These are phyloP conservation scores for Drosophila nikananu DNA, from an alignment of 1,140 invertebrate species.

Conservation along the genomic window DNA sequence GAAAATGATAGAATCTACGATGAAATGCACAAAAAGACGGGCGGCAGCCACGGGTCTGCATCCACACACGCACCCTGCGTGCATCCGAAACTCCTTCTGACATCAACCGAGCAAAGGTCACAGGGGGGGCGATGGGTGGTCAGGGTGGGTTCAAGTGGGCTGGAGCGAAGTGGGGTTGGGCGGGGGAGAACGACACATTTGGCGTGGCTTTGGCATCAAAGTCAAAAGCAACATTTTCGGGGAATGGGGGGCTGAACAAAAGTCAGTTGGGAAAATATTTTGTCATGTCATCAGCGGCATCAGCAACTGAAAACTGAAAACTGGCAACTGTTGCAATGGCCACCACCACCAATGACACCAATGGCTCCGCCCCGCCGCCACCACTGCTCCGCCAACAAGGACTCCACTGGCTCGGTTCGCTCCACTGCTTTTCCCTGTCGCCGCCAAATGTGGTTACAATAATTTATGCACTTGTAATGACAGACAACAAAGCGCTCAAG, in stretches of 20 bases:
- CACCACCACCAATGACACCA: conserved; percentile 22
- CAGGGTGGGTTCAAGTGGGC: neutral
- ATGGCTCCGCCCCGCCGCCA: conserved; percentile 31
- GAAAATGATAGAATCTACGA: conserved; percentile 82
- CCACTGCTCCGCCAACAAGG: conserved; percentile 23
- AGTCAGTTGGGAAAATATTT: conserved; percentile 79
- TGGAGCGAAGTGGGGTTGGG: neutral
- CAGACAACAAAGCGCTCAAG: conserved; percentile 82
- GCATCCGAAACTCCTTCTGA: conserved; percentile 41
- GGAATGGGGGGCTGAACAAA: conserved; percentile 43
- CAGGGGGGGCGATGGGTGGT: conserved; percentile 6
- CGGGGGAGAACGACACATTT: conserved; percentile 41
- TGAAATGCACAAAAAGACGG: conserved; percentile 74
- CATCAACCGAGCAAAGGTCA: conserved; percentile 57
- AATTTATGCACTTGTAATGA: conserved; percentile 84
- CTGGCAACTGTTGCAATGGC: conserved; percentile 68
- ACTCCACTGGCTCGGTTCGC: conserved; percentile 26
- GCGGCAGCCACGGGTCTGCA: conserved; percentile 16
- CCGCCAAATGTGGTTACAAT: conserved; percentile 82
- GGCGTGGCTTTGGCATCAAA: conserved; percentile 72
- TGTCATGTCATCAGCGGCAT: conserved; percentile 78
- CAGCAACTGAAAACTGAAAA: conserved; percentile 54
- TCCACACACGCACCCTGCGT: conserved; percentile 40
- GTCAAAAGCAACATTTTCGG: conserved; percentile 71
- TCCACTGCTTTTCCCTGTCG: conserved; percentile 47